Base-by-base conservation (phyloP, 2,888 invertebrate species). In the Linnaemya vulpina region DNA sequence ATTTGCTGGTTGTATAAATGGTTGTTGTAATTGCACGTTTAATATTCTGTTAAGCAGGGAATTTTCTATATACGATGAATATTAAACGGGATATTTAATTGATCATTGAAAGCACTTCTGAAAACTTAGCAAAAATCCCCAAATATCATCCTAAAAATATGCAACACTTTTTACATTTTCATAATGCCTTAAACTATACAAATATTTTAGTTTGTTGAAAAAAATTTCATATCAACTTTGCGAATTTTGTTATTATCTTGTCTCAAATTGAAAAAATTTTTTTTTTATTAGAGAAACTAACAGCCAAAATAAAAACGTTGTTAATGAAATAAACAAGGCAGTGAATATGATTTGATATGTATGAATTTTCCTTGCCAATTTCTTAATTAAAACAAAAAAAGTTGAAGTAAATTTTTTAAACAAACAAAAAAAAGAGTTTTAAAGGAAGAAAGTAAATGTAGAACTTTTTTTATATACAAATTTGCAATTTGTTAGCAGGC, bases 261-360 rank as follows among this genome's bases (percentile, higher is more conserved):
- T 15, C 3, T 13, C 43, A 43, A 43, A 43, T 15, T 43, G 3
- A 15, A 15, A 43, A 43, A 4, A 43, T 13, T 15, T 4, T 13
- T 9, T 49, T 17, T 4, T 13, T 9, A 17, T 17, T 1, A 46
- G 8, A 17, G 17, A 49, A 49, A 17, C 9, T 17, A 17, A 17
- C 17, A 49, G 13, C 17, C 5, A 53, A 46, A 46, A 1, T 15
- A 46, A 46, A 46, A 46, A 3, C n/a, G 11, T 20, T 43, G 5
- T n/a, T 13, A 40, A 60, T 9, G 22, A 74, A 51, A 74, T 25
- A 74, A 74, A 63, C 62, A 51, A 46, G 51, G 74, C 4, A 51
- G 40, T 35, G 40, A 40, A 63, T 63, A 53, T 74, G 62, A 74
- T 74, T 51, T 74, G 74, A 74, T 74, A 63, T 74, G 74, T 74